Percentiles rank a stretch among this genome's conserved stretches.
phyloP scores from a whole-genome alignment of 2,797 vertebrate genomes.

The Hybognathus amarus region DNA sequence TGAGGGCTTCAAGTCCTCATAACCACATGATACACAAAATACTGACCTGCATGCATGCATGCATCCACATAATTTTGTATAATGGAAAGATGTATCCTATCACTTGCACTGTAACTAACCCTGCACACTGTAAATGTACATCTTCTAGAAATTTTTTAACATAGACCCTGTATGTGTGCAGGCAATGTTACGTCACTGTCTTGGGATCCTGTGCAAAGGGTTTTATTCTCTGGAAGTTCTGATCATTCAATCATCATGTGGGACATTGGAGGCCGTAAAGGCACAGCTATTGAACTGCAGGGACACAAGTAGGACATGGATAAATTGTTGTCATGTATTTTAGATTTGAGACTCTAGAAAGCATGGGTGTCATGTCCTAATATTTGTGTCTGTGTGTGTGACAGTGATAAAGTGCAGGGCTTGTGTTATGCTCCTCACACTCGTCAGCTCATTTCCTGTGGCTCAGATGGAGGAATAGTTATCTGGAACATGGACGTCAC shows the following conservation, averaged over 20 bases:
- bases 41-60: background rate
- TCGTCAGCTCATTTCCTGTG: conserved; percentile 95
- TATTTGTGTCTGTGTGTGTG: conserved; percentile 47
- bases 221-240: conserved; percentile 95
- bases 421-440: conserved; percentile 95
- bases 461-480: conserved; percentile 91
- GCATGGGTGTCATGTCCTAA: background rate
- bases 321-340: background rate
- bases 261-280: conserved; percentile 98
- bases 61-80: background rate
- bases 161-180: conserved; percentile 63
- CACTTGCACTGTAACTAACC: background rate
- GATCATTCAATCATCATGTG: conserved; percentile 99
- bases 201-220: conserved; percentile 92
- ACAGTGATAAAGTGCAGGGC: conserved; percentile 93
- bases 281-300: conserved; percentile 96
- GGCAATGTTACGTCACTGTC: conserved; percentile 94
- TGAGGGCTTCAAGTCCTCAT: background rate
- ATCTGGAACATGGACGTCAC: conserved; percentile 99
- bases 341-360: background rate
- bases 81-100: background rate
- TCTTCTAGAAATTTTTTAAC: background rate
- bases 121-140: background rate
- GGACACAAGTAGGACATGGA: conserved; percentile 89
- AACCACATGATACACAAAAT: background rate